Percentiles rank a stretch among this genome's conserved stretches.
Evolutionary conservation across 1,140 invertebrate genomes (phyloP).

Genomic region (Papilio helenus): DNA sequence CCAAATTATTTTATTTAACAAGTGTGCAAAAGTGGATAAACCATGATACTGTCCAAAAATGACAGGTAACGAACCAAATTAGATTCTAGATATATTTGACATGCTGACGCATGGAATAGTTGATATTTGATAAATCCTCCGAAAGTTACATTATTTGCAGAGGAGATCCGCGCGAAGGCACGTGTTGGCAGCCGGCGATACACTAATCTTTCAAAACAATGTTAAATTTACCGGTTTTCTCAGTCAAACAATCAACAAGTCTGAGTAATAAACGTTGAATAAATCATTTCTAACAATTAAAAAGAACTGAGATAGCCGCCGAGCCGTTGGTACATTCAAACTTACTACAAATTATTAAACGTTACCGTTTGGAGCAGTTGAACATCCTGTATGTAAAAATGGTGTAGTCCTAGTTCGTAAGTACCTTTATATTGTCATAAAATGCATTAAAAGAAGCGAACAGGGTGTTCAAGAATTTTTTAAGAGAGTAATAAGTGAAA

Average conservation of each 20-base stretch:
- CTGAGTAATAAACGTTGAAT: constrained; percentile 42
- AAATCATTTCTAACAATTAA: constrained; percentile 19
- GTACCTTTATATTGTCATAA: no score
- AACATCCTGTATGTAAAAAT: no score
- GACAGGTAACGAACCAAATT: background rate
- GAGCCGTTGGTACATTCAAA: background rate
- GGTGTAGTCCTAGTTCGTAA: no score
- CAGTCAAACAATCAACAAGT: constrained; percentile 48
- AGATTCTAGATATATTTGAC: background rate
- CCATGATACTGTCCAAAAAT: background rate
- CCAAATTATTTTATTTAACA: no score
- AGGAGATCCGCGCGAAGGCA: constrained; percentile 57
- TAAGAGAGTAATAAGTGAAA: no score
- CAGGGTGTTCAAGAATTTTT: no score
- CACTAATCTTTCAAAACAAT: constrained; percentile 69
- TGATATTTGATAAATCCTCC: constrained; percentile 46
- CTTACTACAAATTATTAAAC: background rate
- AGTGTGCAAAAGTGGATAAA: no score
- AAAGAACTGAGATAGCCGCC: background rate
- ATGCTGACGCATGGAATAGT: constrained; percentile 44
- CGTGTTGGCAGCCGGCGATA: constrained; percentile 68
- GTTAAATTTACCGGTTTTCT: constrained; percentile 59
- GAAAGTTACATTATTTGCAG: constrained; percentile 57
- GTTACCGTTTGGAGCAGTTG: background rate
- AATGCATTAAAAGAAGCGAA: no score